Evolutionary conservation across 2,113 vertebrate genomes (phyloP).

Genomic region (Murina feae): DNA sequence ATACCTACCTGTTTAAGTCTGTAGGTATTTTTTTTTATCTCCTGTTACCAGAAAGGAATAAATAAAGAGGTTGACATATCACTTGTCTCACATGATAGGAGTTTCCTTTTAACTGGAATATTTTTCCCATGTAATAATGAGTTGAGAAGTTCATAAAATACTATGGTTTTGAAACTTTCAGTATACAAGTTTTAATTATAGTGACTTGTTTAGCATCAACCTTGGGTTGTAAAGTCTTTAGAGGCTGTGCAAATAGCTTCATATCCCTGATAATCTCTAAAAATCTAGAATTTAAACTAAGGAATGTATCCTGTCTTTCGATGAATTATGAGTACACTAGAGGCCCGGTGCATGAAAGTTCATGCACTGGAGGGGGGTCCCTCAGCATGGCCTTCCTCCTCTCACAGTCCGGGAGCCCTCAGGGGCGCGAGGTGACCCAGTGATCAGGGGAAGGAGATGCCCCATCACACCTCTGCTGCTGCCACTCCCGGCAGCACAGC

Average conservation of each 20-base stretch:
- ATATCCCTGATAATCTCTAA: background rate
- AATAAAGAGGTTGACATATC: background rate
- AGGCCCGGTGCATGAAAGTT: no score
- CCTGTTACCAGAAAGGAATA: background rate
- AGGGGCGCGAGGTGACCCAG: no score
- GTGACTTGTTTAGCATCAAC: background rate
- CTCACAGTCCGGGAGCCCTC: no score
- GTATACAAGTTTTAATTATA: background rate
- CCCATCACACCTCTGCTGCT: no score
- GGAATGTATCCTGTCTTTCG: background rate
- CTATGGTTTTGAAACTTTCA: constrained; percentile 1
- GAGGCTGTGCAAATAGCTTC: background rate
- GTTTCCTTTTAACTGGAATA: background rate
- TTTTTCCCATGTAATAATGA: background rate
- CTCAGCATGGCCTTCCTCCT: no score
- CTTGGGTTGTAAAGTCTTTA: background rate
- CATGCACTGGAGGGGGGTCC: no score
- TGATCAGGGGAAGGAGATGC: no score
- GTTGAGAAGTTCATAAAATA: constrained; percentile 25
- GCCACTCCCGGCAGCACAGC: no score
- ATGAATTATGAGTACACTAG: background rate
- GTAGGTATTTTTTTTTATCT: background rate
- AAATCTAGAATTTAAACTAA: background rate
- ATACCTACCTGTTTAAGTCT: background rate
- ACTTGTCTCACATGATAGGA: background rate